Base-by-base conservation (phyloP, 2,888 invertebrate genomes). In the Meteorus colon region DNA sequence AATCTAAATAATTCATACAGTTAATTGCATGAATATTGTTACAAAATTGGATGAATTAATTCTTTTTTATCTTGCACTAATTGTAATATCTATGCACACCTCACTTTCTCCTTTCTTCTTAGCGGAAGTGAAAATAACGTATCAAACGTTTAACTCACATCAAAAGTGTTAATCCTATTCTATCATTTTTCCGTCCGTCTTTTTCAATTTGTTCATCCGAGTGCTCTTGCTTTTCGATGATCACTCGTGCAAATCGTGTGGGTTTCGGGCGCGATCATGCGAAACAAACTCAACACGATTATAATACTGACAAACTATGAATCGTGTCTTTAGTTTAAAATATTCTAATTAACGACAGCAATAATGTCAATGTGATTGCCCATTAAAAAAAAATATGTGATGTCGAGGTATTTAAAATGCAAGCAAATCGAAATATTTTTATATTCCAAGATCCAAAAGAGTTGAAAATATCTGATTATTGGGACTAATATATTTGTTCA, bases 71-170 rank as follows among this genome's bases (percentile, higher is more conserved):
- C 65, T 71, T 73, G 70, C 45, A 41, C 45, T 75, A 71, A 66
- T 75, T 66, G 60, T 60, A 34, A 70, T 60, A 24, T 34, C 34
- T 29, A 55, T 29, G 34, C 29, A 55, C 62, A 69, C 60, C 74
- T 74, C 78, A 83, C 87, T 86, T 86, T 87, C 85, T 85, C 86
- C 67, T 70, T 85, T 85, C 83, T 81, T 84, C 82, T 85, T 81
- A 77, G 80, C 87, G 87, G 87, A 87, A 87, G 86, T 84, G 85
- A 86, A 85, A 86, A 86, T 80, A 77, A 79, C 79, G 14, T 12
- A 67, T 27, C 24, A 51, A 29, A 12, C 45, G 19, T 45, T n/a
- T 8, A 41, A 67, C 12, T 45, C 27, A 4, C 19, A 8, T 37
- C 4, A 12, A 67, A 8, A 66, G 19, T 19, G 31, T 62, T 29